Conservation (phyloP, 2,797 vertebrate species). For the Oreonectes daqikongensis region DNA sequence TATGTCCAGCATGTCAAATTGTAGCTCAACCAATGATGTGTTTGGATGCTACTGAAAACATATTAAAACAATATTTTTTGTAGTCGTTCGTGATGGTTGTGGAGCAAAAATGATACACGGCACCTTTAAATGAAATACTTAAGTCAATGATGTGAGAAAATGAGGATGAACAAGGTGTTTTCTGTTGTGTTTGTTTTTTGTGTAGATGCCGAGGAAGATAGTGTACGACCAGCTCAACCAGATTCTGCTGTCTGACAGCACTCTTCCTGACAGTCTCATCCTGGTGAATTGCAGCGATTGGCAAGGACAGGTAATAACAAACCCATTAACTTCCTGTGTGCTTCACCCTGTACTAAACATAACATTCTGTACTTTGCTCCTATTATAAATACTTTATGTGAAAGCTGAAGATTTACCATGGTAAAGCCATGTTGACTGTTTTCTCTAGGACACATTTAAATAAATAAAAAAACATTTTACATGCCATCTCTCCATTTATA, state of each 20-base stretch:
- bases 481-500: too few relatives aligned
- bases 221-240: conserved; percentile 87
- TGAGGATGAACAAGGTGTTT: conserved; percentile 14
- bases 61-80: too few relatives aligned
- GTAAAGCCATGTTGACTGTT: too few relatives aligned
- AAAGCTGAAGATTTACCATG: too few relatives aligned
- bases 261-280: conserved; percentile 83
- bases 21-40: not conserved
- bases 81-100: too few relatives aligned
- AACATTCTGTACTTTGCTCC: not conserved
- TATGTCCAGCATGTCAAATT: not conserved
- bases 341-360: not conserved
- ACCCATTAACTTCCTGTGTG: conserved; percentile 2
- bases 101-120: not conserved
- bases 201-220: conserved; percentile 81
- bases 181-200: not conserved
- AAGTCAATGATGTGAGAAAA: not conserved
- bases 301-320: conserved; percentile 81
- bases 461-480: too few relatives aligned
- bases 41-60: not conserved
- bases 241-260: conserved; percentile 82
- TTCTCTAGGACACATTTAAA: too few relatives aligned
- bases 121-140: not conserved
- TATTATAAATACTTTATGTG: not conserved
- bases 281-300: conserved; percentile 82